phyloP scores from a whole-genome alignment of 2,888 invertebrate genomes.

The Andricus curvator region DNA sequence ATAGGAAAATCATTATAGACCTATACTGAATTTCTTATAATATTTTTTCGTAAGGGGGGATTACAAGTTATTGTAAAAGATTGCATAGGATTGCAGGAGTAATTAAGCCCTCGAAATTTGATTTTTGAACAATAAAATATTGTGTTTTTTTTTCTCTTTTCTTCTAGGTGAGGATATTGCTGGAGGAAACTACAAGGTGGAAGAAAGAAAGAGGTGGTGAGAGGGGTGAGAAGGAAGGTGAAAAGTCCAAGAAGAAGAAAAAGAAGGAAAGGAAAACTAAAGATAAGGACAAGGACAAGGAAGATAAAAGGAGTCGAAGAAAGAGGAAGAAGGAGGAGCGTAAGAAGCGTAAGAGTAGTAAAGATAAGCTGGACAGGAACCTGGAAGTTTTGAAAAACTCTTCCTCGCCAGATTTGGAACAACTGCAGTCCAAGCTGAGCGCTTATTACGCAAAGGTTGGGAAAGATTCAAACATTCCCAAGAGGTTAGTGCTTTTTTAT shows the following conservation, averaged over 20 bases:
- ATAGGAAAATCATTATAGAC: too few species aligned
- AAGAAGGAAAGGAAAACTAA: conserved; percentile 87
- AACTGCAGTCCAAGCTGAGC: conserved; percentile 87
- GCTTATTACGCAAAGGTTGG: conserved; percentile 90
- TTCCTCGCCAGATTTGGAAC: conserved; percentile 86
- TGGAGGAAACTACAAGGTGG: conserved; percentile 90
- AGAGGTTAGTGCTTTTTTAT: conserved; percentile 77
- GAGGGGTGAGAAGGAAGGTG: conserved; percentile 85
- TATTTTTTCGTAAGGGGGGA: too few species aligned
- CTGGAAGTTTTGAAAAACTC: conserved; percentile 83
- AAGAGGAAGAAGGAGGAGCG: conserved; percentile 84
- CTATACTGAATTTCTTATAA: too few species aligned
- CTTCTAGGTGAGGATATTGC: conserved; percentile 85
- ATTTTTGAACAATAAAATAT: too few species aligned
- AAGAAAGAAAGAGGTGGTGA: conserved; percentile 87
- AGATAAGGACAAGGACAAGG: conserved; percentile 84
- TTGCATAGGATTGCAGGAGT: too few species aligned
- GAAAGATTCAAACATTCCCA: conserved; percentile 81
- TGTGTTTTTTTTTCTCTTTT: conserved; percentile 10
- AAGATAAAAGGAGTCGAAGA: conserved; percentile 79
- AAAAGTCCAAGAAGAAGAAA: conserved; percentile 84
- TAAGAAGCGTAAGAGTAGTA: conserved; percentile 79
- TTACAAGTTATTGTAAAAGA: too few species aligned
- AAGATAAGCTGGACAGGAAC: conserved; percentile 81
- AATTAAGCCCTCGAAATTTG: too few species aligned